Evolutionary conservation across 2,888 invertebrate genomes (phyloP).

Genomic region (Glyphotaelius pellucidus): DNA sequence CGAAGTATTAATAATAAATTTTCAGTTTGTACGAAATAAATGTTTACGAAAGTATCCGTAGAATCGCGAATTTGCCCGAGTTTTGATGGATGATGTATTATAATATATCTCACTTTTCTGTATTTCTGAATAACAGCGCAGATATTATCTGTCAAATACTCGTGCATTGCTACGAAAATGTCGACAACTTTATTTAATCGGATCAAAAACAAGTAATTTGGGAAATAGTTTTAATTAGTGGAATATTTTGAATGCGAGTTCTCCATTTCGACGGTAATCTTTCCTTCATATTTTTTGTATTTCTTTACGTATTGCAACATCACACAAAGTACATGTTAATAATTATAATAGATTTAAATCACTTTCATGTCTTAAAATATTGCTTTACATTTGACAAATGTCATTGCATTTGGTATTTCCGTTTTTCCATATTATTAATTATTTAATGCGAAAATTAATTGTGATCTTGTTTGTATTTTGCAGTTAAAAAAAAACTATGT

Average conservation of each 20-base stretch:
- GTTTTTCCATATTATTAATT: not conserved
- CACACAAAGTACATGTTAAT: not conserved
- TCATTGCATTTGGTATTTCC: not conserved
- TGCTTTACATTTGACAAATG: slow-evolving; percentile 8
- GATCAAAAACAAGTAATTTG: slow-evolving; percentile 35
- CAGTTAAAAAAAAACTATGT: slow-evolving; percentile 32
- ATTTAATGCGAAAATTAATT: not conserved
- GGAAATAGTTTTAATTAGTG: slow-evolving; percentile 34
- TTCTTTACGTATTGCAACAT: not conserved
- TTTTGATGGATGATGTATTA: slow-evolving; percentile 48
- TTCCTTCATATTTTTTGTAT: slow-evolving; percentile 6
- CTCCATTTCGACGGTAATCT: slow-evolving; percentile 28
- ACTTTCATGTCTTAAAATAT: not conserved
- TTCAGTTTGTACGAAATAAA: slow-evolving; percentile 39
- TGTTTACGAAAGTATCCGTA: slow-evolving; percentile 45
- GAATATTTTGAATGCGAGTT: slow-evolving; percentile 43
- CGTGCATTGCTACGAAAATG: slow-evolving; percentile 32
- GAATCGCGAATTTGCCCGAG: slow-evolving; percentile 42
- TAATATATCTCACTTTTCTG: slow-evolving; percentile 36
- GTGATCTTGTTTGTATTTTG: not conserved
- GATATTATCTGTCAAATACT: slow-evolving; percentile 46
- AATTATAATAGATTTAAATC: not conserved
- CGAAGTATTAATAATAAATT: slow-evolving; percentile 22
- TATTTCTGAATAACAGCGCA: slow-evolving; percentile 37
- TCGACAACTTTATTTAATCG: slow-evolving; percentile 39